Percentiles rank a stretch among this genome's conserved stretches.
phyloP scores from a whole-genome alignment of 2,113 vertebrate genomes.

The Passer montanus region DNA sequence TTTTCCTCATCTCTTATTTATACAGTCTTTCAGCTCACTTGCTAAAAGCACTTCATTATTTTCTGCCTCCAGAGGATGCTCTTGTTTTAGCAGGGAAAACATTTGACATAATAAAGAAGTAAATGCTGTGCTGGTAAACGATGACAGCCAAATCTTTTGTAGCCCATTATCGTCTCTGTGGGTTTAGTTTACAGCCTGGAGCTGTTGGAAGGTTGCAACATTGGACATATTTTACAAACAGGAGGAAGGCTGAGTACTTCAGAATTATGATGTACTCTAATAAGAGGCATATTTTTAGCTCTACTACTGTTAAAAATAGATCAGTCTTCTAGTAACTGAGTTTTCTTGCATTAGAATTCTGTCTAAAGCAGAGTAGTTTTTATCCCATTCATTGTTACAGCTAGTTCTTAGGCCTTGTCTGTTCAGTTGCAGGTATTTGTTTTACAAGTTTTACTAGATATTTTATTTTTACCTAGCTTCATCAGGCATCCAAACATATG shows the following conservation, averaged over 20 bases:
- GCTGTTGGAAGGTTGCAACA: slow-evolving; percentile 18
- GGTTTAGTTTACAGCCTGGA: slow-evolving; percentile 28
- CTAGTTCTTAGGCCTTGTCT: not conserved
- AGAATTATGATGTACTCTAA: not conserved
- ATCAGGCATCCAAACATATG: not conserved
- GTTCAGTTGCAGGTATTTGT: not conserved
- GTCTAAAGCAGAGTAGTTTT: not conserved
- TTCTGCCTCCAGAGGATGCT: slow-evolving; percentile 48
- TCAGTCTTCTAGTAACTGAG: not conserved
- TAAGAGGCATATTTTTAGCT: not conserved
- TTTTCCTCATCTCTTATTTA: slow-evolving; percentile 50
- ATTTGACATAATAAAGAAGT: slow-evolving; percentile 35
- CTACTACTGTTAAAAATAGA: not conserved
- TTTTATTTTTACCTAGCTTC: not conserved
- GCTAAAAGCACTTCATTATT: slow-evolving; percentile 36
- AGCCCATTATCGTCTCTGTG: slow-evolving; percentile 20
- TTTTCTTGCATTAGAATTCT: not conserved
- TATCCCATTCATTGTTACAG: not conserved
- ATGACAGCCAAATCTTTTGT: slow-evolving; percentile 20
- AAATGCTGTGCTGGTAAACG: slow-evolving; percentile 1
- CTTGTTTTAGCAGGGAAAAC: slow-evolving; percentile 40
- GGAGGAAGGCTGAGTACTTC: not conserved
- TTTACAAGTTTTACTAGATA: not conserved
- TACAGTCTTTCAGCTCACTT: not conserved
- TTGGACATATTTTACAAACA: slow-evolving; percentile 22